Percentiles rank a stretch among this genome's conserved stretches.
Conservation (phyloP, 1,140 invertebrate genomes). For the Bombus balteatus region DNA sequence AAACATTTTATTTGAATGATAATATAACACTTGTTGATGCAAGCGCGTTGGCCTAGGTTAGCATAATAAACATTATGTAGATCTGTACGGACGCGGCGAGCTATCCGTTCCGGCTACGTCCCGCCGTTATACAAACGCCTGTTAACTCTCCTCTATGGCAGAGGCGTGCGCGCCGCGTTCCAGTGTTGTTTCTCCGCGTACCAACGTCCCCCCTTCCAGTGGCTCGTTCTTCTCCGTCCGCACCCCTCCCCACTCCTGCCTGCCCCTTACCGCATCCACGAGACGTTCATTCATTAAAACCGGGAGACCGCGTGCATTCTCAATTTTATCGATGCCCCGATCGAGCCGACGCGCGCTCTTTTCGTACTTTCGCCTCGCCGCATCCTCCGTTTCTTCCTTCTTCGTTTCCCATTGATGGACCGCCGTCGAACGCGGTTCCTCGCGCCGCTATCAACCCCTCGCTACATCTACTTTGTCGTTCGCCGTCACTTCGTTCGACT, state of each 20-base stretch:
- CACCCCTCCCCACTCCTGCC: conserved; percentile 43
- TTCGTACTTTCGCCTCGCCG: not conserved
- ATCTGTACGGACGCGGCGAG: conserved; percentile 68
- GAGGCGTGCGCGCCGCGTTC: not conserved
- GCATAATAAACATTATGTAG: conserved; percentile 83
- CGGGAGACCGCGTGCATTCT: conserved; percentile 69
- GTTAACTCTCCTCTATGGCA: conserved; percentile 46
- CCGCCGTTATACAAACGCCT: conserved; percentile 58
- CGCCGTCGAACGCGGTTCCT: too few species aligned
- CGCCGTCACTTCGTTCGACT: not conserved
- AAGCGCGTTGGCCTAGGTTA: conserved; percentile 82
- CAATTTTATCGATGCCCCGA: conserved; percentile 78
- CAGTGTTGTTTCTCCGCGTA: conserved; percentile 14
- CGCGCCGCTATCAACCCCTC: not conserved
- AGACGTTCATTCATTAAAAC: conserved; percentile 79
- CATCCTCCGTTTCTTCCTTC: not conserved
- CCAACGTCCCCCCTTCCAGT: conserved; percentile 16
- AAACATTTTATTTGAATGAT: conserved; percentile 84
- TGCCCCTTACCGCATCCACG: conserved; percentile 72
- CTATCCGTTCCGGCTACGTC: conserved; percentile 64
- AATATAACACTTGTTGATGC: conserved; percentile 84
- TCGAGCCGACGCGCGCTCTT: conserved; percentile 39
- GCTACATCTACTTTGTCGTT: not conserved
- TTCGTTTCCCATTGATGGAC: not conserved
- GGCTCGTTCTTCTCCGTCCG: conserved; percentile 33